phyloP scores from a whole-genome alignment of 1,140 invertebrate genomes.

The Bombus sylvicola region DNA sequence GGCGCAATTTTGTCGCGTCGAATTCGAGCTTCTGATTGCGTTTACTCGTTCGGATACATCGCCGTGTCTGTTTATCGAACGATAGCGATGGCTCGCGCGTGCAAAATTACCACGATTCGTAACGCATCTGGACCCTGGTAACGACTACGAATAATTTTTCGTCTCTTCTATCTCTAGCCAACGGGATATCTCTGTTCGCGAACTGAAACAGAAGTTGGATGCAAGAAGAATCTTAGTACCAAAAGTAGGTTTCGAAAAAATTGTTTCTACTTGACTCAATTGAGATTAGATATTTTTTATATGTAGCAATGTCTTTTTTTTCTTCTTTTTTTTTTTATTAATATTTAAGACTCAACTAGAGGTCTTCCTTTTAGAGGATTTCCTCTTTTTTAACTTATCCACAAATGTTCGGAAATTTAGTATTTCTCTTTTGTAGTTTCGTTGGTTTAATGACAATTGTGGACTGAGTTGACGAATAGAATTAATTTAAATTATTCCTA shows the following conservation, averaged over 20 bases:
- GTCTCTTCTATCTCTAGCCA: not conserved
- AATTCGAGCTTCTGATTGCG: conserved; percentile 15
- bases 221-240: too few relatives aligned
- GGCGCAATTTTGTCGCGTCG: conserved; percentile 29
- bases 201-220: too few relatives aligned
- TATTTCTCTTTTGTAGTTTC: not conserved
- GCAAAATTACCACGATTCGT: not conserved
- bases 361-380: too few relatives aligned
- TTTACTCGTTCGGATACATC: not conserved
- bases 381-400: not conserved
- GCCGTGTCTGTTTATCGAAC: conserved; percentile 34
- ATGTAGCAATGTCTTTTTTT: not conserved
- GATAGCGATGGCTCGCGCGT: not conserved
- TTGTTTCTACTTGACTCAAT: too few relatives aligned
- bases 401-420: not conserved
- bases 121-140: not conserved
- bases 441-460: not conserved
- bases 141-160: conserved; percentile 16
- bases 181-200: not conserved
- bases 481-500: too few relatives aligned
- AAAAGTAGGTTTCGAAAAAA: too few relatives aligned
- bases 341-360: not conserved
- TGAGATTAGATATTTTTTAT: too few relatives aligned
- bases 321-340: not conserved
- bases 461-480: too few relatives aligned